Evolutionary conservation across 2,797 vertebrate genomes (phyloP).

Genomic region (Urocyon cinereoargenteus): DNA sequence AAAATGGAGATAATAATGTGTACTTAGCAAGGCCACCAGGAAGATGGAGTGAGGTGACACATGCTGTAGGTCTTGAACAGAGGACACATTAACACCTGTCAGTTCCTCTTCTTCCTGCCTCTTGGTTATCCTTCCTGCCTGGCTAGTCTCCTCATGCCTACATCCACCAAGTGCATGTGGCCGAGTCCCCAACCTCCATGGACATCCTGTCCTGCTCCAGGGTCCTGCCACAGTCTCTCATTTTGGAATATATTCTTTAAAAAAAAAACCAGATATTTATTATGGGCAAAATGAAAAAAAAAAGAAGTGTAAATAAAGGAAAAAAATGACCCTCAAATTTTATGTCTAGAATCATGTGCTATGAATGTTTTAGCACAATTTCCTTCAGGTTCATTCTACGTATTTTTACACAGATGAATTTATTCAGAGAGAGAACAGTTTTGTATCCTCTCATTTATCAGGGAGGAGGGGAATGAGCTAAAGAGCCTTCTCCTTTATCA

Average conservation of each 20-base stretch:
- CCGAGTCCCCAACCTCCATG: accelerated
- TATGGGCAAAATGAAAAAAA: not conserved
- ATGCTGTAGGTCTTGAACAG: not conserved
- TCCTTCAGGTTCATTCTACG: not conserved
- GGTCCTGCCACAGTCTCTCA: not conserved
- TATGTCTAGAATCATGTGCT: not conserved
- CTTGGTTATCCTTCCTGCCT: too few relatives aligned
- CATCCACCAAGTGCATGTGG: accelerated
- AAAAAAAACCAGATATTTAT: not conserved
- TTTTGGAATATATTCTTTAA: not conserved
- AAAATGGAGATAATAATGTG: not conserved
- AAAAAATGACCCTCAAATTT: not conserved
- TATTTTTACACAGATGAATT: slow-evolving; percentile 11
- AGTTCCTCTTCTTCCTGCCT: not conserved
- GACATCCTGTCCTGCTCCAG: accelerated
- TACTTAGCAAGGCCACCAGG: not conserved
- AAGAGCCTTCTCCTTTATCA: not conserved
- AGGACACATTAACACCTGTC: not conserved
- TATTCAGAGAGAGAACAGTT: slow-evolving; percentile 14
- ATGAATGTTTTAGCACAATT: not conserved
- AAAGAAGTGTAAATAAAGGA: not conserved
- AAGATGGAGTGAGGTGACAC: not conserved
- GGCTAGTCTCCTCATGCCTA: not conserved
- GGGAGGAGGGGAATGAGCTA: not conserved
- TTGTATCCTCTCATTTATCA: not conserved